phyloP scores from a whole-genome alignment of 2,113 vertebrate species.

The Hystrix cristata region DNA sequence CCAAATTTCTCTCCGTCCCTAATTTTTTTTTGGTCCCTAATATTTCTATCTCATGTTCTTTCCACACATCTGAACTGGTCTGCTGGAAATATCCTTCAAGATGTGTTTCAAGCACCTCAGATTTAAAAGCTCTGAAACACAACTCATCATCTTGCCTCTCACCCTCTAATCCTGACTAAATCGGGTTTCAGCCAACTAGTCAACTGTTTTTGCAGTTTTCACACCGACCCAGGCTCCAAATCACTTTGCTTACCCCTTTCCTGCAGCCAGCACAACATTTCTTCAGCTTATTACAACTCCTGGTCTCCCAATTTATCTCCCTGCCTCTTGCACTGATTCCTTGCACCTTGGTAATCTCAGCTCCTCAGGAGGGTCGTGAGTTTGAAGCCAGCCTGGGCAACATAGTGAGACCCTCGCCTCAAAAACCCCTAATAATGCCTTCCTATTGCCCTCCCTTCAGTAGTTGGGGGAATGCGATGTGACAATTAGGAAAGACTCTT shows the following conservation, averaged over 20 bases:
- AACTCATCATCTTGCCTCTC: neutral
- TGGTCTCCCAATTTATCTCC: neutral
- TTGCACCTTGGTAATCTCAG: neutral
- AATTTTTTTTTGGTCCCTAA: neutral
- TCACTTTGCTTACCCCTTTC: neutral
- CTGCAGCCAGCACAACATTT: neutral
- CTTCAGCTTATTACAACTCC: neutral
- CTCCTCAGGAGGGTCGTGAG: neutral
- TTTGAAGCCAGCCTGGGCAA: neutral
- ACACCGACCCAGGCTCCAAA: neutral
- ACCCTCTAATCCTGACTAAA: neutral
- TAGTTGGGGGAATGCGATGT: neutral
- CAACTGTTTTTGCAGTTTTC: neutral
- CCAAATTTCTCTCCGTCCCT: neutral
- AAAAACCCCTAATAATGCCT: neutral
- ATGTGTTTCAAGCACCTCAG: constrained; percentile 15
- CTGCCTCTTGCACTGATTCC: neutral
- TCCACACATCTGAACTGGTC: neutral
- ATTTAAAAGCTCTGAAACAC: neutral
- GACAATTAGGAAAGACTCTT: neutral
- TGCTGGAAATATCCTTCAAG: neutral
- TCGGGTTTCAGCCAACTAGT: neutral
- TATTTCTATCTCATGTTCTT: neutral
- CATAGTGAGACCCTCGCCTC: neutral
- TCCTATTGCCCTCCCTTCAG: neutral